These are phyloP conservation scores for Poecilia velifera DNA, from an alignment of 2,797 vertebrate genomes.

Conservation along the genomic window DNA sequence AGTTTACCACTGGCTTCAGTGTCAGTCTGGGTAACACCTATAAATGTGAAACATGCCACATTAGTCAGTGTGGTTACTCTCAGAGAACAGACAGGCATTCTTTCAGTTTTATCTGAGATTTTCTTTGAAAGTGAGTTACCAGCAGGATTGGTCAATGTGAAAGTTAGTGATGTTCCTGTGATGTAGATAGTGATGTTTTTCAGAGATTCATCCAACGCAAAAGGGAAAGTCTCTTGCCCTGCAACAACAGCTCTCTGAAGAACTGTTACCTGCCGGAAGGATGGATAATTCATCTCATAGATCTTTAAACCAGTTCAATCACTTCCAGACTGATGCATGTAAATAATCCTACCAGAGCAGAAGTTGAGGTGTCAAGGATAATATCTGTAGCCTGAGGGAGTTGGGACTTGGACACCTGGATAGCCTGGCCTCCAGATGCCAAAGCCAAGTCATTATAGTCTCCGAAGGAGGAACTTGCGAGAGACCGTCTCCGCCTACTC, in stretches of 20 bases:
- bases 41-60: conserved; percentile 4
- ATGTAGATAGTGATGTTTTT: conserved; percentile 78
- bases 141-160: conserved; percentile 72
- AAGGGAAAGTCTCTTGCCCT: conserved; percentile 65
- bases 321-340: not conserved
- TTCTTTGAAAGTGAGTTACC: conserved; percentile 48
- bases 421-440: conserved; percentile 80
- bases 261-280: conserved; percentile 72
- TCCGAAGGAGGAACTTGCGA: conserved; percentile 22
- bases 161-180: conserved; percentile 66
- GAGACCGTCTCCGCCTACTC: conserved; percentile 50
- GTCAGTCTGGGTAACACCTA: conserved; percentile 68
- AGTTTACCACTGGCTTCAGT: conserved; percentile 60
- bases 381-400: conserved; percentile 75
- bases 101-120: not conserved
- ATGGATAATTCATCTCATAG: not conserved
- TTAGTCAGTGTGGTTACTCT: not conserved
- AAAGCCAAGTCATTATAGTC: conserved; percentile 75
- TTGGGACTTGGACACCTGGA: conserved; percentile 69
- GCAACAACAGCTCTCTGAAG: conserved; percentile 68
- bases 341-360: conserved; percentile 72
- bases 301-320: not conserved
- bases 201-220: conserved; percentile 73
- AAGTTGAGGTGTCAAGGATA: conserved; percentile 80
- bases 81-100: not conserved